These are phyloP conservation scores for Pangasius mekongensis DNA, from an alignment of 2,797 vertebrate genomes.

Conservation along the genomic window DNA sequence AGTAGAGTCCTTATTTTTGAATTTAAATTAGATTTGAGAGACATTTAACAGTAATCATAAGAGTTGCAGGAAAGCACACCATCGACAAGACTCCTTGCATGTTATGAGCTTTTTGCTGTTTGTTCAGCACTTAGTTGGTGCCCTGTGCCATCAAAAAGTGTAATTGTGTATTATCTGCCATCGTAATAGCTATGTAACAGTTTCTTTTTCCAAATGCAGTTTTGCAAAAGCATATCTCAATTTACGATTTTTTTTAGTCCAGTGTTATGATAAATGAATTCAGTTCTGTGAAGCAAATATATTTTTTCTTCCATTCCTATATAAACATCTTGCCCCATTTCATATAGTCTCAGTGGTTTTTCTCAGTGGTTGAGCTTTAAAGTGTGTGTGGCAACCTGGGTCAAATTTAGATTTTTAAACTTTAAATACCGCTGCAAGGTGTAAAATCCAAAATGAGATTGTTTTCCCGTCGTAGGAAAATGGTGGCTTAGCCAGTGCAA, in stretches of 20 bases:
- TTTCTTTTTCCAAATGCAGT: neutral
- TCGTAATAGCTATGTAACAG: neutral
- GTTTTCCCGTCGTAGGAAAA: neutral
- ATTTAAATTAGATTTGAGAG: neutral
- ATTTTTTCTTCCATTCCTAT: neutral
- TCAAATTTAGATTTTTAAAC: no score
- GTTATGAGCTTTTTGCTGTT: neutral
- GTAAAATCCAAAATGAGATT: neutral
- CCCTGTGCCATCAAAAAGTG: neutral
- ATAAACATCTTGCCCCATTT: neutral
- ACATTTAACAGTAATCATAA: neutral
- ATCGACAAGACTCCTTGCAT: neutral
- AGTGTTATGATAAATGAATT: neutral
- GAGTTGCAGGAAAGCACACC: neutral
- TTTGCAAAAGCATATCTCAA: neutral
- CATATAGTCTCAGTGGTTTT: neutral
- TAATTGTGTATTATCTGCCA: neutral
- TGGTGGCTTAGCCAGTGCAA: neutral
- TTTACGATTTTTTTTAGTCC: neutral
- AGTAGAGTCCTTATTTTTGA: neutral
- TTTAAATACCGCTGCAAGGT: neutral
- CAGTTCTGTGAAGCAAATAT: neutral
- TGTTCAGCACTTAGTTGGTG: neutral
- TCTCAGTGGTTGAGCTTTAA: neutral
- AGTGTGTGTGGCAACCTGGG: neutral